Base-by-base conservation (phyloP, 35 echinoderm and acorn worm species). In the Heliocidaris erythrogramma region DNA sequence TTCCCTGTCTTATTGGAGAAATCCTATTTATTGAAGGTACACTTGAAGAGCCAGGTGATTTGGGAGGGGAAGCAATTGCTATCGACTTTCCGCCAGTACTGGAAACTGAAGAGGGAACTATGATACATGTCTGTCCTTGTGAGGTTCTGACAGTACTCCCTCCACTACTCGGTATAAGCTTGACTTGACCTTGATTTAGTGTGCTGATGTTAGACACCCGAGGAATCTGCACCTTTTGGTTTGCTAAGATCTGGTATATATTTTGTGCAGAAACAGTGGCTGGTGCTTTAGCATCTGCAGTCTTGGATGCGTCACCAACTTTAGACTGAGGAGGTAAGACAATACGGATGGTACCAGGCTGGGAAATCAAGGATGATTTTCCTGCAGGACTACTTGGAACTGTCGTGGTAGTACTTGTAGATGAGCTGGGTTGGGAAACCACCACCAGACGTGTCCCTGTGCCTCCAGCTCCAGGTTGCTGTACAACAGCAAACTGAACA, bases 191-290 rank as follows among this genome's bases (percentile, higher is more conserved):
- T n/a, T 93, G 92, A 56, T 32, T 61, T 56, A 93, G 49, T 93
- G 92, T 93, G 48, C 30, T 93, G 5, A 93, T 47, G 27, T 61
- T 61, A 30, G 47, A 50, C 59, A 56, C 59, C 92, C 49, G 47
- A 49, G 59, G 48, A 30, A 96, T n/a, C 59, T 96, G 95, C 27
- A 96, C 93, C 32, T 96, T 96, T 35, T 96, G 92, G 29, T 35
- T 88, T 11, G 95, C 95, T 92, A 96, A 91, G 2, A 94, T 50
- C 49, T 94, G 85, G 85, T 59, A 94, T 21, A 96, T 93, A 53
- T 96, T 96, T 32, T 90, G 65, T 89, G 87, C 87, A 89, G 87
- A 16, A 89, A 48, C 14, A 35, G 87, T 89, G 31, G 31, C 10
- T 32, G 87, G 13, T 89, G 31, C 47, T 13, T 42, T 59, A 59